Evolutionary conservation across 1,140 invertebrate species (phyloP), one percentile per base, ranked within the genome.

Genomic region (Agraylea sexmaculata): DNA sequence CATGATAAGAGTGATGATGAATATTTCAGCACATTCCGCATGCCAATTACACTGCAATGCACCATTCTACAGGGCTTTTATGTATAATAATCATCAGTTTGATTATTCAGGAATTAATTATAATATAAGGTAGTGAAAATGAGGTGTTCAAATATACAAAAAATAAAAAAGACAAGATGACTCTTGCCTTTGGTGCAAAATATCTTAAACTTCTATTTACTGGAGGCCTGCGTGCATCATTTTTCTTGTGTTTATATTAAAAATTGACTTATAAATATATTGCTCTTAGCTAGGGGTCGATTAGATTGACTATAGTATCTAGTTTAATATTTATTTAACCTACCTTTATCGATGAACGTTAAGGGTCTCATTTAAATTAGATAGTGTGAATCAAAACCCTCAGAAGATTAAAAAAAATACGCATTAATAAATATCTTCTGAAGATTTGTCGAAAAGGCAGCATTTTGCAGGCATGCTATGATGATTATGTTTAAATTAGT

Each of bases 1-100:
- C 34, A 36, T 34, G 25, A 36, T 23, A n/a, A 15, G 11, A 31
- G 6, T 13, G 13, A 13, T 12, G 16, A 43, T 20, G 27, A 40
- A 22, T 36, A 29, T 7, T 19, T 21, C n/a, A 17, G 25, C 31
- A 27, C 32, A 40, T 46, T 40, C 29, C 36, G 27, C 48, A 50
- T 50, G 48, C 48, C 39, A 28, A 38, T 40, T 44, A 46, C 45
- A 44, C 29, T 42, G 42, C 42, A 23, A 47, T 50, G 48, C 48
- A 50, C 48, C 48, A 50, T 43, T 50, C 48, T 50, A 46, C 48
- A 47, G 42, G 17, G 32, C 13, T 20, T 33, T 17, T 33, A 37
- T 37, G 20, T 37, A 12, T 37, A 37, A 23, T 23, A 25, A 7
- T 6, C n/a, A 25, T 25, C 23, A 25, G 6, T 25, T 25, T 25